phyloP scores from a whole-genome alignment of 2,113 vertebrate genomes.

The Apodemus sylvaticus region DNA sequence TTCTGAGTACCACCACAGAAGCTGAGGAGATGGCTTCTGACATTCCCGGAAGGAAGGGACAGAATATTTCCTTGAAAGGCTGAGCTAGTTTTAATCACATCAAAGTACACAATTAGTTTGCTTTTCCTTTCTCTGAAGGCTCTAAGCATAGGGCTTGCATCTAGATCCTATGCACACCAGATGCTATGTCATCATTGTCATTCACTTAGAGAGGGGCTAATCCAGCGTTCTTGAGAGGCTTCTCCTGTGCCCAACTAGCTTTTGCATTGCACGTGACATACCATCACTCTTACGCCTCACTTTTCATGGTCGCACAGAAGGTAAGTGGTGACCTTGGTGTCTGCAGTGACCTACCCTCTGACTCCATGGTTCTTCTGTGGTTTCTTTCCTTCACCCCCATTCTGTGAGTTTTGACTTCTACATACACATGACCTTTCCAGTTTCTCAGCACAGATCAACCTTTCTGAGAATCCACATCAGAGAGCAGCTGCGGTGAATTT shows the following conservation, averaged over 20 bases:
- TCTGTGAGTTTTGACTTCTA: conserved; percentile 51
- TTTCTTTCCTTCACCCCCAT: background rate
- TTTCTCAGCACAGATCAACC: conserved; percentile 75
- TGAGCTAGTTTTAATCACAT: background rate
- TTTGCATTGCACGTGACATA: background rate
- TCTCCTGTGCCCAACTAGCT: background rate
- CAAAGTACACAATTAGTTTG: background rate
- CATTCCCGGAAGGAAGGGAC: background rate
- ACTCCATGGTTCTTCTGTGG: conserved; percentile 42
- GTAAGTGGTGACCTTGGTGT: conserved; percentile 56
- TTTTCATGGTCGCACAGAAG: background rate
- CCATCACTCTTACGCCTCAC: background rate
- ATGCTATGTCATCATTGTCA: background rate
- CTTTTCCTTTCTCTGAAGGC: conserved; percentile 6
- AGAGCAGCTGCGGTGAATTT: conserved; percentile 66
- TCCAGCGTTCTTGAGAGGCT: background rate
- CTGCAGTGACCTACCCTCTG: conserved; percentile 59
- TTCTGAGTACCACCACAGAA: background rate
- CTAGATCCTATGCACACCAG: background rate
- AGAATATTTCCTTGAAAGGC: background rate
- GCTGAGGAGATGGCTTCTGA: background rate
- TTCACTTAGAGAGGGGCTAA: background rate
- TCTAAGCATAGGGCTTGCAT: background rate
- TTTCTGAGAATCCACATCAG: conserved; percentile 79
- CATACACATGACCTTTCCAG: conserved; percentile 73